Evolutionary conservation across 2,113 vertebrate species (phyloP).

Genomic region (Eretmochelys imbricata): DNA sequence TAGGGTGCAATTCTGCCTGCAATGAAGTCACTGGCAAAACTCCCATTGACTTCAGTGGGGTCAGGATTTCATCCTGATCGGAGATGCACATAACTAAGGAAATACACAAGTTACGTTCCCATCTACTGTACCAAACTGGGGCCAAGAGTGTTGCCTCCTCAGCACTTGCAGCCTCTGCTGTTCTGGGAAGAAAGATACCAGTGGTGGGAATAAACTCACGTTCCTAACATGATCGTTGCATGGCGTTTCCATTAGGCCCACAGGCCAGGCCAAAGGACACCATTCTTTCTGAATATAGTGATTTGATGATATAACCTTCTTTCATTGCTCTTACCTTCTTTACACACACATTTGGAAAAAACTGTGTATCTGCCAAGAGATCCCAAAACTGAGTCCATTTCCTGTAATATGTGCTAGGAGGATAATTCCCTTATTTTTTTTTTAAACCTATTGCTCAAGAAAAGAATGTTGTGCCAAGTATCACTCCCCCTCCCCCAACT

Average conservation of each 20-base stretch:
- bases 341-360: not conserved
- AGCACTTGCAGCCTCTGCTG: not conserved
- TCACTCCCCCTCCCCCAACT: not conserved
- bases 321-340: not conserved
- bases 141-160: not conserved
- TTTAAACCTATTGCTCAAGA: not conserved
- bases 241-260: not conserved
- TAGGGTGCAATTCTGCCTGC: conserved; percentile 50
- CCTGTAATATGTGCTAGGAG: not conserved
- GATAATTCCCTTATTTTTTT: not conserved
- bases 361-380: not conserved
- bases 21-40: not conserved
- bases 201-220: not conserved
- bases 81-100: conserved; percentile 44
- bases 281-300: not conserved
- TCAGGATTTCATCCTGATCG: conserved; percentile 6
- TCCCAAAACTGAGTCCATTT: not conserved
- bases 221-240: not conserved
- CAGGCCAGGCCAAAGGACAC: not conserved
- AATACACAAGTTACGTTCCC: conserved; percentile 47
- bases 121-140: conserved; percentile 13
- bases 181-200: not conserved
- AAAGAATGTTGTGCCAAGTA: not conserved
- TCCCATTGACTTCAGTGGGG: not conserved
- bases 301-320: not conserved